Evolutionary conservation across 2,797 vertebrate species (phyloP).

Genomic region (Buceros bicornis): DNA sequence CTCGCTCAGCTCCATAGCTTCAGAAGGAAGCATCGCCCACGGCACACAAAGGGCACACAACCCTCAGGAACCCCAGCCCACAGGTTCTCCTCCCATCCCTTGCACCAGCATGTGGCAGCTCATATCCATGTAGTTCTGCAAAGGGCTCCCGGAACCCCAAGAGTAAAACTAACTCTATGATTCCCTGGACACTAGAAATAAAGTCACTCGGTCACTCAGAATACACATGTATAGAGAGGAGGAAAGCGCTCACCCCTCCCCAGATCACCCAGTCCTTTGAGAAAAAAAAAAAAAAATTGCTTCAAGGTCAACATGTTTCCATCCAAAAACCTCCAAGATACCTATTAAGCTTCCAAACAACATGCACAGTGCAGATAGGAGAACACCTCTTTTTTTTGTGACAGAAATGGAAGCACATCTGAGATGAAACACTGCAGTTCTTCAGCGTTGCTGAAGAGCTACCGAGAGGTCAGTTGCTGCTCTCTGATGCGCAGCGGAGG

Average conservation of each 20-base stretch:
- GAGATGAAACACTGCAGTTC: neutral
- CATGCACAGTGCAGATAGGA: neutral
- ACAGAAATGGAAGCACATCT: neutral
- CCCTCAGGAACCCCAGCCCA: neutral
- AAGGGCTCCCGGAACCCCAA: neutral
- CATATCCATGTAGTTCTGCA: neutral
- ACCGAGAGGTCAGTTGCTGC: neutral
- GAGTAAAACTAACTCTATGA: neutral
- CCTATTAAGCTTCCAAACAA: neutral
- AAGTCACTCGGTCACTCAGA: neutral
- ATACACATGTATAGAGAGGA: neutral
- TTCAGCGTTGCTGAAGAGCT: neutral
- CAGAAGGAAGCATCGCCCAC: neutral
- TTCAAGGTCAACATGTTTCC: neutral
- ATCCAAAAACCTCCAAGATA: neutral
- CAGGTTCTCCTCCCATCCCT: neutral
- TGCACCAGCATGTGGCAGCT: neutral
- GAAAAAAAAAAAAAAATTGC: neutral
- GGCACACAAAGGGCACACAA: neutral
- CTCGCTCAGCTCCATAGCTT: neutral
- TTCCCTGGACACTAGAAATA: neutral
- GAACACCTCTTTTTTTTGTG: neutral
- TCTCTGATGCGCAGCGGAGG: neutral
- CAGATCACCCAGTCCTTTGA: neutral
- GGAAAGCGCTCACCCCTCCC: neutral